Base-by-base conservation (phyloP, 2,888 invertebrate genomes). In the Pseudococcus jackbeardsleyi region DNA sequence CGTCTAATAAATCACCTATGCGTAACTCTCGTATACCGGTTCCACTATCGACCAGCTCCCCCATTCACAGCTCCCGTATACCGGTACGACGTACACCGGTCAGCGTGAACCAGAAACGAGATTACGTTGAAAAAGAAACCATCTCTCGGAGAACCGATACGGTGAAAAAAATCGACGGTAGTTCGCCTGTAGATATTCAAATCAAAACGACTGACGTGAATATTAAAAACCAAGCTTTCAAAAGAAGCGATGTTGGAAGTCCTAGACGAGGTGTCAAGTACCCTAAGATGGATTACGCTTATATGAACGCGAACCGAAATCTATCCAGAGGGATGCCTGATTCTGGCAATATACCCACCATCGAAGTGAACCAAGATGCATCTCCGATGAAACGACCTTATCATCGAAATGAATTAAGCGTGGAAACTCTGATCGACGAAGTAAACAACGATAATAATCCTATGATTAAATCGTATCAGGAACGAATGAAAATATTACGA, bases 41-140 rank as follows among this genome's bases (percentile, higher is more conserved):
- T 79, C 79, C 79, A 15, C n/a, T 79, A 79, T 79, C 79, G 42
- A 79, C 26, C 17, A 79, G 42, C 79, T 79, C 79, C 42, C 79
- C 79, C 79, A 42, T 79, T 42, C 15, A n/a, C 42, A 46, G n/a
- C 42, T 79, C 79, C 42, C 79, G 42, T 42, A 77, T 77, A 39
- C 79, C 79, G n/a, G 79, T 79, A 42, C 22, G 79, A 39, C 19
- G 17, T 19, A n/a, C 79, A 9, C 79, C 79, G 42, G 42, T 42
- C 1, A 79, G 17, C 19, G 79, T 26, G n/a, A 33, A 33, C 33
- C 79, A 79, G 42, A 79, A 79, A 79, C 68, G 68, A 33, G 68
- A 72, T 33, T 72, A 72, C 19, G 59, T 59, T 72, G 79, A 79
- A 42, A 79, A 79, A 79, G 79, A 79, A 42, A 39, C 15, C 79